phyloP scores from a whole-genome alignment of 2,797 vertebrate species.

The Salarias fasciatus region DNA sequence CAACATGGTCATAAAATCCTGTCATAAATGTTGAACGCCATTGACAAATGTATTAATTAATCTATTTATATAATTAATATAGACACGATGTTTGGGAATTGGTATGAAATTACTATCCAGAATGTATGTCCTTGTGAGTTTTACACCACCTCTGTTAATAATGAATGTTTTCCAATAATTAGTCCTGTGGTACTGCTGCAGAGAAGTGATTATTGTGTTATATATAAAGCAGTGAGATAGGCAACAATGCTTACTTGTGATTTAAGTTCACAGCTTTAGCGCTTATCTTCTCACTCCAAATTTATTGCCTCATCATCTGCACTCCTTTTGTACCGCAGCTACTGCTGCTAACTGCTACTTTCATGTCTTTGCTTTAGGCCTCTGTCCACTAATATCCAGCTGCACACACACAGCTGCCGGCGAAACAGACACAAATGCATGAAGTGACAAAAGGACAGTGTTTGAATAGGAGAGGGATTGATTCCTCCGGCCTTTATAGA shows the following conservation, averaged over 20 bases:
- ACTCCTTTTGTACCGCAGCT: conserved; percentile 10
- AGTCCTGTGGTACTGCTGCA: neutral
- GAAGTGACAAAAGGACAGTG: conserved; percentile 3
- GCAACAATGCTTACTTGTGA: neutral
- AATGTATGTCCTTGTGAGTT: no score
- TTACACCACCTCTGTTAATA: no score
- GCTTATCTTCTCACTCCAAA: neutral
- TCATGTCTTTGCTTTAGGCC: neutral
- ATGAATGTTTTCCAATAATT: neutral
- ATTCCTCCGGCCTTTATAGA: conserved; percentile 14
- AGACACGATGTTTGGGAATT: no score
- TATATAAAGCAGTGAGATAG: neutral
- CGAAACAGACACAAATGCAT: conserved; percentile 2
- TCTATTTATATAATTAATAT: no score
- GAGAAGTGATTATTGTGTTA: neutral
- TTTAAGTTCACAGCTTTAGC: no score
- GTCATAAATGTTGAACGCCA: no score
- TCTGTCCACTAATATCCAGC: conserved; percentile 16
- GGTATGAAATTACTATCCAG: no score
- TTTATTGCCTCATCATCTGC: conserved; percentile 1
- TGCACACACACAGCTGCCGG: conserved; percentile 35
- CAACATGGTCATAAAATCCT: no score
- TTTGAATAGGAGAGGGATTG: conserved; percentile 5
- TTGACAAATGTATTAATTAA: no score
- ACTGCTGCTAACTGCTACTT: no score